Conservation (phyloP, 2,113 vertebrate species). For the Perognathus longimembris region DNA sequence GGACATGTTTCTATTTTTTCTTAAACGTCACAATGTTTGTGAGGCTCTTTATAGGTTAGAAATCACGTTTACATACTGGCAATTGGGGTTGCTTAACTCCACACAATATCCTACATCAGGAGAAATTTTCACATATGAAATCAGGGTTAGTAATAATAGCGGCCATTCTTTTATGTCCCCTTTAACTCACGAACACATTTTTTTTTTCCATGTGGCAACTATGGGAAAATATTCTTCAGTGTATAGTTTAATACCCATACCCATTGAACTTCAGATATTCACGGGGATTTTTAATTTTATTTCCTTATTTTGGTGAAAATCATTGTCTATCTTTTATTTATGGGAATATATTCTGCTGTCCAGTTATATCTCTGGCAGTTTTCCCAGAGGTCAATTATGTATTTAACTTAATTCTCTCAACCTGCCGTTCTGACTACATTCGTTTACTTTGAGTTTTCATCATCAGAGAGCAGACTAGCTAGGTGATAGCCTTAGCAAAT, state of each 20-base stretch:
- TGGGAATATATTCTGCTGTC: slow-evolving; percentile 25
- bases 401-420: slow-evolving; percentile 35
- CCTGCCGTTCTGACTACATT: neutral
- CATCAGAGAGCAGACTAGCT: neutral
- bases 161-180: neutral
- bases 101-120: neutral
- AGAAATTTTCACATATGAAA: neutral
- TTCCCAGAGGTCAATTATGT: neutral
- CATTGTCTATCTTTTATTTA: slow-evolving; percentile 9
- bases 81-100: slow-evolving; percentile 46
- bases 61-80: slow-evolving; percentile 34
- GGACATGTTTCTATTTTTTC: slow-evolving; percentile 34
- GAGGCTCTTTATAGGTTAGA: slow-evolving; percentile 4
- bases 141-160: neutral
- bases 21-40: neutral
- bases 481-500: neutral
- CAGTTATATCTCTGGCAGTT: neutral
- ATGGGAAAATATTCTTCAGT: neutral
- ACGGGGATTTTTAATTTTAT: neutral
- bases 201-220: neutral
- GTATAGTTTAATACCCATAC: neutral
- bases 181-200: neutral
- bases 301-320: slow-evolving; percentile 6
- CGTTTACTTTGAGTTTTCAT: neutral
- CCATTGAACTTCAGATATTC: neutral